A percentile compares a stretch with the other conserved stretches of the same genome.
Evolutionary conservation across 2,888 invertebrate species (phyloP).

Genomic region (Andrena flavipes): DNA sequence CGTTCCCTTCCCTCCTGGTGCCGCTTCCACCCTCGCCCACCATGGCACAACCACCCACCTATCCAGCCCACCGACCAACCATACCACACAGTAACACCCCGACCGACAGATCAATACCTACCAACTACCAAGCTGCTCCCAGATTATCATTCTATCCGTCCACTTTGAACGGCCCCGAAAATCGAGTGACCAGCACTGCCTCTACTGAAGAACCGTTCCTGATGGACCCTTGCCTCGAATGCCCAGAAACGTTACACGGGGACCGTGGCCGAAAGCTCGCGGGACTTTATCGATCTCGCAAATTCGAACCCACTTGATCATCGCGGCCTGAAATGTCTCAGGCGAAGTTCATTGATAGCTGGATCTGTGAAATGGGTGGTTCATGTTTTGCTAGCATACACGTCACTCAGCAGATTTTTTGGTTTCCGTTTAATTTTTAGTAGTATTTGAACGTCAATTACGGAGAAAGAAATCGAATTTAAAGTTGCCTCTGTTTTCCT

Average conservation of each 20-base stretch:
- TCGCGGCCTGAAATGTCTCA: not conserved
- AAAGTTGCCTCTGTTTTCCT: too few species aligned
- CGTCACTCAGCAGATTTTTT: not conserved
- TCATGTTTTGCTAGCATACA: not conserved
- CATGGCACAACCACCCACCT: constrained; percentile 73
- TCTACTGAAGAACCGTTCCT: constrained; percentile 7
- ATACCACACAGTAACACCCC: constrained; percentile 82
- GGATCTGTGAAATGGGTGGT: not conserved
- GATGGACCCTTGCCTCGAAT: constrained; percentile 23
- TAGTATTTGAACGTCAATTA: too few species aligned
- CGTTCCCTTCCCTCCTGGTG: constrained; percentile 52
- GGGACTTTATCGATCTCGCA: constrained; percentile 25
- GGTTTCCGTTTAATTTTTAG: not conserved
- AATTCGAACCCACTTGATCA: constrained; percentile 16
- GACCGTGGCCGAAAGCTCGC: not conserved
- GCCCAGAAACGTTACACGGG: not conserved
- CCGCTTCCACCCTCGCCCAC: constrained; percentile 66
- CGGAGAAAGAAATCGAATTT: too few species aligned
- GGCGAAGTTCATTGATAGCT: not conserved
- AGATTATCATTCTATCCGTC: constrained; percentile 82
- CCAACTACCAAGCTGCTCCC: constrained; percentile 82
- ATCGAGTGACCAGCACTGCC: constrained; percentile 67
- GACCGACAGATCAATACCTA: constrained; percentile 82
- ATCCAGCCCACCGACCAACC: constrained; percentile 79
- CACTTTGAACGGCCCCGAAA: constrained; percentile 77